Base-by-base conservation (phyloP, 2,797 vertebrate species). In the Balearica regulorum region DNA sequence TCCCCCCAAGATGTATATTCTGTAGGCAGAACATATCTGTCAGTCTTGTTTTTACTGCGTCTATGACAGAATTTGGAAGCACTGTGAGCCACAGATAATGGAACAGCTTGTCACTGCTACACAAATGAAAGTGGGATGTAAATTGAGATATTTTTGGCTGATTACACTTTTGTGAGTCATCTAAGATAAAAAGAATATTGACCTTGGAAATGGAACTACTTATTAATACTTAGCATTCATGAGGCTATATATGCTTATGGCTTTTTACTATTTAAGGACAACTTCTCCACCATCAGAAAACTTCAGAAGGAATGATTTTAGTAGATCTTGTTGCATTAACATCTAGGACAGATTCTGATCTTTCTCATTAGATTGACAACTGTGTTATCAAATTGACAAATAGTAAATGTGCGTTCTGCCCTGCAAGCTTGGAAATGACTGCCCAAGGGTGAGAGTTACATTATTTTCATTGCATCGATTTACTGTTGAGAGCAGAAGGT, bases 91-190 rank as follows among this genome's bases (percentile, higher is more conserved):
- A 65, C 26, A 93, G 55, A 89, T 93, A 90, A 84, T 93, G 55
- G 64, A 94, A 95, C 88, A 96, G 90, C 70, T 96, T 96, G 96
- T 95, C 81, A 77, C 33, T 80, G 88, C 60, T 83, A 37, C 60
- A 78, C 68, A 91, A 92, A 93, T 89, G 51, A 71, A 79, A 83
- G 51, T 95, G 75, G 81, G 75, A 80, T 95, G 75, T 71, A 83
- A 95, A 96, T 19, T 37, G 44, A 73, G 55, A 26, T 96, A 87
- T 93, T 96, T 94, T 93, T 83, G 69, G 54, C 86, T 88, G 49
- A 64, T 79, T 94, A 86, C 54, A 55, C 39, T 95, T 96, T 25
- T 54, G 39, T 96, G 94, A 96, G 35, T 95, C 91, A 96, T 92
- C 12, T 49, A 46, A 77, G 55, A 62, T 86, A 70, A 77, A 73